Base-by-base conservation (phyloP, 2,797 vertebrate genomes). In the Hemibagrus guttatus region DNA sequence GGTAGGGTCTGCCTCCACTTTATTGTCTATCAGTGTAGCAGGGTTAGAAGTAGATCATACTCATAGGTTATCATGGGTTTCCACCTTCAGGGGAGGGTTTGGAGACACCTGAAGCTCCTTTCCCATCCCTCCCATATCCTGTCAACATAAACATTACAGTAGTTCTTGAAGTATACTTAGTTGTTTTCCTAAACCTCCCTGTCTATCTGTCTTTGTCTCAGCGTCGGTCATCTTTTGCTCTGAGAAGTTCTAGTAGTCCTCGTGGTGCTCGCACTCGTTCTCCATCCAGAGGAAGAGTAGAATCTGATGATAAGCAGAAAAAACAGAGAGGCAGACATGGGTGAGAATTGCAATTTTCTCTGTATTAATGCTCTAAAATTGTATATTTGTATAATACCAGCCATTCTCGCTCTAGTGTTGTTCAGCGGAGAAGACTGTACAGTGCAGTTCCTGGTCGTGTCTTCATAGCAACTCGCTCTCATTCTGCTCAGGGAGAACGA, bases 211-310 rank as follows among this genome's bases (percentile, higher is more conserved):
- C 39, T 68, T 76, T 96, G 95, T 93, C 89, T 58, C 93, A 95
- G 68, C 94, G 96, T 78, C 96, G 97, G 87, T 95, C 96, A 87
- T 96, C 96, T 76, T 95, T 97, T 1, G 97, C 97, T 52, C 90
- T 97, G 85, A 95, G 97, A 81, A 98, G 97, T 91, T 97, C 97
- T 92, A 98, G 97, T 94, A 97, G 97, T 91, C 97, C 97, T 84
- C 94, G 96, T 5, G 95, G 95, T 0, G 94, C 94, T 54, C 95
- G 97, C 5, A 96, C 95, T 19, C 96, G 97, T 39, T 98, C 97
- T 19, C 97, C 97, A 0, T 98, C 97, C 88, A 94, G 97, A 86
- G 97, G 97, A 59, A 95, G 96, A 0, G 97, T 95, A 89, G 31
- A 97, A 92, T 93, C 96, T 85, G 95, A 96, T 91, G 95, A 95